These are phyloP conservation scores for Chlamydotis undulata DNA, from an alignment of 2,113 vertebrate genomes.

Conservation along the genomic window DNA sequence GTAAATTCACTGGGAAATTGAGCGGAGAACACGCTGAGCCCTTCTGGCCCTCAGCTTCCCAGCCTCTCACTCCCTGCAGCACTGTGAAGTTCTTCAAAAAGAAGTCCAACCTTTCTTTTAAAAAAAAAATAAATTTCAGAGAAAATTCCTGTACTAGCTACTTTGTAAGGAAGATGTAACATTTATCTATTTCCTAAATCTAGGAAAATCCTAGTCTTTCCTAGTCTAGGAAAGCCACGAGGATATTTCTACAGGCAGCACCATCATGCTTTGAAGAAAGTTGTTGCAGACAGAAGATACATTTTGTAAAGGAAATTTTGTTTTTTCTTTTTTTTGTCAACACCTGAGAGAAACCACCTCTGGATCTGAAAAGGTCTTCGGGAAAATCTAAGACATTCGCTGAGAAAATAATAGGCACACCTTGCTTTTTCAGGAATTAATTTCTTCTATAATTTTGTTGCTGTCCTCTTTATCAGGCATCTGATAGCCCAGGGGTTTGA, in stretches of 20 bases:
- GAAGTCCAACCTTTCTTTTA: background rate
- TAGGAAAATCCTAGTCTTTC: no score
- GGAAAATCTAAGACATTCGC: background rate
- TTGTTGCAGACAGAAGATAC: background rate
- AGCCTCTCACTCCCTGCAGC: background rate
- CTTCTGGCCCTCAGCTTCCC: background rate
- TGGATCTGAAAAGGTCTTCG: background rate
- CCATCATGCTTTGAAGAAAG: background rate
- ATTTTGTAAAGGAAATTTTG: background rate
- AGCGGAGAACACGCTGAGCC: background rate
- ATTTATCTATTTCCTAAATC: background rate
- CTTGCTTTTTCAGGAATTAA: background rate
- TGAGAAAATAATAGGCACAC: background rate
- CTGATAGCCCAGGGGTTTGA: background rate
- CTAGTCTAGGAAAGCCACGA: background rate
- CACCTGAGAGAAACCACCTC: background rate
- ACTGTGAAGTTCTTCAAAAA: background rate
- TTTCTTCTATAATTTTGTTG: background rate
- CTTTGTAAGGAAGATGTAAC: background rate
- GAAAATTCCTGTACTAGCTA: background rate
- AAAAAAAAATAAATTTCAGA: background rate
- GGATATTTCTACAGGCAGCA: background rate
- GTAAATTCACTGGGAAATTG: background rate
- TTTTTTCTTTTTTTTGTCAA: no score
- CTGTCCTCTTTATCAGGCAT: background rate